These are phyloP conservation scores for Pantherophis vulpinus DNA, from an alignment of 2,797 vertebrate species.

Conservation along the genomic window DNA sequence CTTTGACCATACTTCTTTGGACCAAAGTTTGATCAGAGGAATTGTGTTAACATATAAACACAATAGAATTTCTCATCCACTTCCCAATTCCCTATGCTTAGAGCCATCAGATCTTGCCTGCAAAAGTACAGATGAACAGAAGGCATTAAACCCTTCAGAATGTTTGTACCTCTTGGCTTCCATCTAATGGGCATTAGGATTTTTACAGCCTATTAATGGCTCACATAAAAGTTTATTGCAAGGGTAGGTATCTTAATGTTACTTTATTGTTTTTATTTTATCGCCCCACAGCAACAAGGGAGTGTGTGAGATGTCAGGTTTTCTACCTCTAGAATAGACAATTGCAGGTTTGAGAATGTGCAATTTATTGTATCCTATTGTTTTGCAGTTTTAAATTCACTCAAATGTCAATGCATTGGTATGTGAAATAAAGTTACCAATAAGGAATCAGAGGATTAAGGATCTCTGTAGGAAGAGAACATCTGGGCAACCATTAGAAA, in stretches of 20 bases:
- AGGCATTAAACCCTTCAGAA: background rate
- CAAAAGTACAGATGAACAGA: background rate
- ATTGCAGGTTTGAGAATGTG: background rate
- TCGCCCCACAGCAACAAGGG: background rate
- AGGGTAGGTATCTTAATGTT: background rate
- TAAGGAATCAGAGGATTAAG: background rate
- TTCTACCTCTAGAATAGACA: background rate
- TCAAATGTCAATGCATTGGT: background rate
- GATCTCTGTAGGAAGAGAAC: background rate
- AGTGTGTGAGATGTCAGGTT: background rate
- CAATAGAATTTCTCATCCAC: background rate
- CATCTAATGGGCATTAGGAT: background rate
- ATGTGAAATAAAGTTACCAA: background rate
- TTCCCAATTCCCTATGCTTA: background rate
- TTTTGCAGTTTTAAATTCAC: background rate
- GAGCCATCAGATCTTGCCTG: background rate
- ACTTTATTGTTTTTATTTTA: background rate
- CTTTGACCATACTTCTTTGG: background rate
- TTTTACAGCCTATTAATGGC: background rate
- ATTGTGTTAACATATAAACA: background rate
- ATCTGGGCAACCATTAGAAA: background rate
- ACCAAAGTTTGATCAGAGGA: background rate
- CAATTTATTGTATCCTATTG: background rate
- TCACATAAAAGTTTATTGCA: background rate
- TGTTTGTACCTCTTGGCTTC: background rate